Conservation (phyloP, 2,797 vertebrate genomes). For the Leontopithecus rosalia region DNA sequence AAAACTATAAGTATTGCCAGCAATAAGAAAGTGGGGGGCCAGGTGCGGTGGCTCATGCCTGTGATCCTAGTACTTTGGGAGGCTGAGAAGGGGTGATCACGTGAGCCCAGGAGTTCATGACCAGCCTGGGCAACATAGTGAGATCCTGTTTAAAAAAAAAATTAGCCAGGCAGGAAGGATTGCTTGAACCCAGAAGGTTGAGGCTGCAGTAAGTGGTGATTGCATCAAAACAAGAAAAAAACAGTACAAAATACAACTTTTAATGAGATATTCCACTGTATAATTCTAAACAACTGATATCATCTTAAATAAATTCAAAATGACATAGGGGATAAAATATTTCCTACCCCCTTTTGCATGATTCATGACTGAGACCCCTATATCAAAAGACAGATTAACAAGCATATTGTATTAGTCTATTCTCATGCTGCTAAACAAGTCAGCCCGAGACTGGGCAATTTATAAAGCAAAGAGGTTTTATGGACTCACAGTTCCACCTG, state of each 20-base stretch:
- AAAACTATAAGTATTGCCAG: not conserved
- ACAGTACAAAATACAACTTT: not conserved
- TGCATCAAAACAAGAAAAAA: not conserved
- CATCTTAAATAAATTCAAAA: conserved; percentile 10
- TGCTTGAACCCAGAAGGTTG: not conserved
- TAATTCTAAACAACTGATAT: not conserved
- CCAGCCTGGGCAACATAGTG: not conserved
- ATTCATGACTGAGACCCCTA: not conserved
- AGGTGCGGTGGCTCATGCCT: not conserved
- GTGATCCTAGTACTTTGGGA: not conserved
- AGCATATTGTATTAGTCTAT: not conserved
- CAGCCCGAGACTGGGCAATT: not conserved
- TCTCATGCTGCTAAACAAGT: not conserved
- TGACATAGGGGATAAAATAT: not conserved
- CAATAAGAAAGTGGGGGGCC: not conserved
- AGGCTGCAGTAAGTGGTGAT: not conserved
- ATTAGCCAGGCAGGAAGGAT: not conserved
- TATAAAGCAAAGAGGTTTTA: not conserved
- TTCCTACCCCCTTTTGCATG: not conserved
- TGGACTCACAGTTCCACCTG: not conserved
- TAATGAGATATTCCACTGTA: not conserved
- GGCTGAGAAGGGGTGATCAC: not conserved
- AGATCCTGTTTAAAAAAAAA: not conserved
- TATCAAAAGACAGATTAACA: not conserved
- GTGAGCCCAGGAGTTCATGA: not conserved